phyloP scores from a whole-genome alignment of 2,888 invertebrate genomes.

The Falcaria lacertinaria region DNA sequence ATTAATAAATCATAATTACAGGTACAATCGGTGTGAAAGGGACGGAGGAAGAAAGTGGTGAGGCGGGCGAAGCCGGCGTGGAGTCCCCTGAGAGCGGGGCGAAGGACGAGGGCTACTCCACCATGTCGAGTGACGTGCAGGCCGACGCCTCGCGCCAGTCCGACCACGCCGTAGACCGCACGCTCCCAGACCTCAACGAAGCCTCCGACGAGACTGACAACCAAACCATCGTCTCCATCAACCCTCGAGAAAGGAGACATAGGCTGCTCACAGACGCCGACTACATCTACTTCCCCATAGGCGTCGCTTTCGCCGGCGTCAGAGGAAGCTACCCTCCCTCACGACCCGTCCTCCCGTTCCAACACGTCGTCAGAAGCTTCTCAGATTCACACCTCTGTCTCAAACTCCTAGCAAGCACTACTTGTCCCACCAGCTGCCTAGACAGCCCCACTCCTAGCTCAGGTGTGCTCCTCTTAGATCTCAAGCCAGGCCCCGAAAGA shows the following conservation, averaged over 20 bases:
- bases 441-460: conserved; percentile 81
- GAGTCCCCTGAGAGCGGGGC: conserved; percentile 88
- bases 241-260: conserved; percentile 71
- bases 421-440: conserved; percentile 74
- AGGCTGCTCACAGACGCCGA: conserved; percentile 82
- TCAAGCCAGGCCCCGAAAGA: conserved; percentile 78
- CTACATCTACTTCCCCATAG: conserved; percentile 84
- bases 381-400: conserved; percentile 87
- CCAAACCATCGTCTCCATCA: conserved; percentile 75
- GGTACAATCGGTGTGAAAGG: conserved; percentile 55
- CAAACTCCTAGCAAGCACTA: conserved; percentile 82
- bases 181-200: conserved; percentile 85
- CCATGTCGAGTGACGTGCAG: conserved; percentile 91
- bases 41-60: conserved; percentile 66
- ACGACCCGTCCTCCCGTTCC: conserved; percentile 84
- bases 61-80: conserved; percentile 84
- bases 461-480: conserved; percentile 81
- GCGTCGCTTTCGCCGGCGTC: conserved; percentile 81
- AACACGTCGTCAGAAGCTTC: conserved; percentile 86
- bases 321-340: conserved; percentile 87
- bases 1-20: conserved; percentile 28
- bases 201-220: conserved; percentile 86
- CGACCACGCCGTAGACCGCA: conserved; percentile 76
- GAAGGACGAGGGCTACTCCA: conserved; percentile 90
- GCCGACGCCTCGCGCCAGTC: conserved; percentile 83